phyloP scores from a whole-genome alignment of 35 echinoderm and acorn worm species.

The Holothuria glaberrima region DNA sequence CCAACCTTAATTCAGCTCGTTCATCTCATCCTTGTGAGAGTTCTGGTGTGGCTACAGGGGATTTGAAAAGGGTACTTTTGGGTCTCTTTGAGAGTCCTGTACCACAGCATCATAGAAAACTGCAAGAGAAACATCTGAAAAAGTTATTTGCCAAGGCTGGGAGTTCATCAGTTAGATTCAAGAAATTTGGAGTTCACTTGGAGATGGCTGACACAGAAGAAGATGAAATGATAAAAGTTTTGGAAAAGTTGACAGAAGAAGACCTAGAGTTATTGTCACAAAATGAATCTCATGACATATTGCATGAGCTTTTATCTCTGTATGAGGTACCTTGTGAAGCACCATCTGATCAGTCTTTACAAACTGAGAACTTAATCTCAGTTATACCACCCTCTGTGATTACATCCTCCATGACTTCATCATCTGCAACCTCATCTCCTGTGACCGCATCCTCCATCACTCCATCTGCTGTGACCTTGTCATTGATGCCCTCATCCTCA shows the following conservation, averaged over 20 bases:
- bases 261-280: constrained; percentile 13
- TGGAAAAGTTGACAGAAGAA: constrained; percentile 36
- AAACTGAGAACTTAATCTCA: no score
- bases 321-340: neutral
- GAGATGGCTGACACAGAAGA: neutral
- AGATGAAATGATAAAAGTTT: constrained; percentile 37
- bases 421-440: no score
- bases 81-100: constrained; percentile 22
- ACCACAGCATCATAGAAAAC: neutral
- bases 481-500: no score
- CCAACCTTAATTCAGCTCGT: constrained; percentile 19
- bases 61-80: constrained; percentile 29
- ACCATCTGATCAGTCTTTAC: no score
- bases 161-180: constrained; percentile 13
- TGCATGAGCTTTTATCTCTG: constrained; percentile 26
- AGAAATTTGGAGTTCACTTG: constrained; percentile 29
- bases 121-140: constrained; percentile 14
- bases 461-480: no score
- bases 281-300: constrained; percentile 23
- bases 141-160: constrained; percentile 36
- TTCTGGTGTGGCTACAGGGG: neutral
- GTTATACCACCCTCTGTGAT: no score
- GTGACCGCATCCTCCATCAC: no score
- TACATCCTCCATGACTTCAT: no score
- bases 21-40: neutral